Conservation (phyloP, 2,888 invertebrate genomes). For the Mythimna impura region DNA sequence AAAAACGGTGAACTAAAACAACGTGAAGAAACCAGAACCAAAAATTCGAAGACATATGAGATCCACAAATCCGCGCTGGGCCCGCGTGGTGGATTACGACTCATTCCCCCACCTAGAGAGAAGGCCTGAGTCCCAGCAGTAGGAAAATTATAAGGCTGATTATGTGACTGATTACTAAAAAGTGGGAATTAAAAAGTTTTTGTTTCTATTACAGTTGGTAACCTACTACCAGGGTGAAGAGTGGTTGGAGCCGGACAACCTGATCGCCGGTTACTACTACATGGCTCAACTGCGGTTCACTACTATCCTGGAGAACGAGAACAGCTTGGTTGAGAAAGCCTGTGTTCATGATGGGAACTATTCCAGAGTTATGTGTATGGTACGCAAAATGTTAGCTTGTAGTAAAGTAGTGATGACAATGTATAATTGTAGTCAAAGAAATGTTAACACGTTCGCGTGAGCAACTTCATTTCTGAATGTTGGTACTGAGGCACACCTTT, state of each 20-base stretch:
- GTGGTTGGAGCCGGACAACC: constrained; percentile 64
- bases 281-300: constrained; percentile 72
- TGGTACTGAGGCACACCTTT: too few species aligned
- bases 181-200: too few species aligned
- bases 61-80: not conserved
- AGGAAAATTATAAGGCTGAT: not conserved
- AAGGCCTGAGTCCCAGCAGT: not conserved
- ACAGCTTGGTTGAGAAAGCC: constrained; percentile 64
- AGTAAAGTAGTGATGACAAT: too few species aligned
- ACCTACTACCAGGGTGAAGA: constrained; percentile 76
- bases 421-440: too few species aligned
- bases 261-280: constrained; percentile 74
- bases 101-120: not conserved
- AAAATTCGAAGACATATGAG: not conserved
- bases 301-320: constrained; percentile 68
- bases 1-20: too few species aligned
- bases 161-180: too few species aligned
- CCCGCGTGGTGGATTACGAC: not conserved
- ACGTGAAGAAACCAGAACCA: not conserved
- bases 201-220: constrained; percentile 70
- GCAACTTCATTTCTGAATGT: too few species aligned
- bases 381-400: constrained; percentile 46
- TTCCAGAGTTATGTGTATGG: constrained; percentile 69
- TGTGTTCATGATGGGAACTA: constrained; percentile 68
- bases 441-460: too few species aligned